phyloP scores from a whole-genome alignment of 1,140 invertebrate genomes.

The honey bee (Apis mellifera) region DNA sequence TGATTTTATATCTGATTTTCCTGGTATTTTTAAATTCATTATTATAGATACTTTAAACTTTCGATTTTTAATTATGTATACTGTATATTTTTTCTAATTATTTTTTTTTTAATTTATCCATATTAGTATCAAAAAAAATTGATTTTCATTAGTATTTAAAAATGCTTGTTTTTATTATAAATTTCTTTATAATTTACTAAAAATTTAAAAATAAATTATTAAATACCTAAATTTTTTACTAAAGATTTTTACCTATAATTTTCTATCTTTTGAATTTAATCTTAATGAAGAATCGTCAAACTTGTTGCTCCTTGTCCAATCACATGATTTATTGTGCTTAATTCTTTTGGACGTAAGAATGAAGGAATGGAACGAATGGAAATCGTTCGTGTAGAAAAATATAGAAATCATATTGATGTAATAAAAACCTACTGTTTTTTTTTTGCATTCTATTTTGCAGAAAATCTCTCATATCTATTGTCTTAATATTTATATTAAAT shows the following conservation, averaged over 20 bases:
- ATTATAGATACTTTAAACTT: neutral
- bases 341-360: slow-evolving; percentile 11
- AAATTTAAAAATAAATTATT: neutral
- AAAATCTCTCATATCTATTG: neutral
- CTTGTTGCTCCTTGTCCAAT: slow-evolving; percentile 34
- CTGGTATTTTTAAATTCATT: neutral
- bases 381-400: neutral
- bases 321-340: slow-evolving; percentile 3
- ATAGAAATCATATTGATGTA: neutral
- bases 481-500: neutral
- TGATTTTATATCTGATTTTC: neutral
- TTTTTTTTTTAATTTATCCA: neutral
- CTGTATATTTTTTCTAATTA: neutral
- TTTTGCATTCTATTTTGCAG: neutral
- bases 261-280: neutral
- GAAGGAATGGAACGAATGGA: neutral
- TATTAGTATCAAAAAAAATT: neutral
- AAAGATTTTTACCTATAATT: slow-evolving; percentile 8
- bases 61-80: neutral
- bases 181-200: neutral
- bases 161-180: neutral
- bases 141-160: neutral
- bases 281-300: slow-evolving; percentile 6
- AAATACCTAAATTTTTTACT: neutral
- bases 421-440: neutral